Evolutionary conservation across 2,888 invertebrate genomes (phyloP).

Genomic region (Hermaeophaga mercurialis): DNA sequence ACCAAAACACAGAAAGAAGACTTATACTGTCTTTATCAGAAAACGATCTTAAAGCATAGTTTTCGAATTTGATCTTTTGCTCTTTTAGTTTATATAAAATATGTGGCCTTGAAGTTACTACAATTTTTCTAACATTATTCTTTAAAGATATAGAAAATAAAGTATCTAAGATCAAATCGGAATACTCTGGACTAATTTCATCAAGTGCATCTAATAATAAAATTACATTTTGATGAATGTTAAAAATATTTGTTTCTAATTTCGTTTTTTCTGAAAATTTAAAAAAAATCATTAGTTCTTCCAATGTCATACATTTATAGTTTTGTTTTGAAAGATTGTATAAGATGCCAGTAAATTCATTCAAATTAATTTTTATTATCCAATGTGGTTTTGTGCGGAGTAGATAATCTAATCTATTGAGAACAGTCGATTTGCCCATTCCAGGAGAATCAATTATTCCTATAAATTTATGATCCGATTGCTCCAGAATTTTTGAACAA

Average conservation of each 20-base stretch:
- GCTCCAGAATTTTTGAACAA: not conserved
- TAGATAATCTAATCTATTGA: not conserved
- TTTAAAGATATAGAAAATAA: not conserved
- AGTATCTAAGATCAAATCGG: slow-evolving; percentile 13
- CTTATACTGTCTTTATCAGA: not conserved
- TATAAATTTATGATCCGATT: slow-evolving; percentile 2
- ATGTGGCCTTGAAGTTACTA: slow-evolving; percentile 19
- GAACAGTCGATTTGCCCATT: slow-evolving; percentile 14
- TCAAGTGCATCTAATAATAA: slow-evolving; percentile 20
- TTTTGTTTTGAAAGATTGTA: not conserved
- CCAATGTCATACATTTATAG: not conserved
- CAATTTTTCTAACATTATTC: slow-evolving; percentile 12
- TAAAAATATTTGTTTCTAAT: slow-evolving; percentile 8
- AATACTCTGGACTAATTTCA: slow-evolving; percentile 18
- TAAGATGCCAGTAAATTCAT: slow-evolving; percentile 1
- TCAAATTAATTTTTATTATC: slow-evolving; percentile 15
- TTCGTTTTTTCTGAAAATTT: not conserved
- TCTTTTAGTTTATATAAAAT: no score
- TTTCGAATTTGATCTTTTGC: no score
- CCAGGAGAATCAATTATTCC: slow-evolving; percentile 13
- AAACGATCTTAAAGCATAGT: slow-evolving; percentile 5
- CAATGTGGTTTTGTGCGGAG: not conserved
- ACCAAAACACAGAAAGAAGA: not conserved
- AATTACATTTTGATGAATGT: not conserved
- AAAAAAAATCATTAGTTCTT: no score